Conservation (phyloP, 2,113 vertebrate species). For the Vicugna pacos region DNA sequence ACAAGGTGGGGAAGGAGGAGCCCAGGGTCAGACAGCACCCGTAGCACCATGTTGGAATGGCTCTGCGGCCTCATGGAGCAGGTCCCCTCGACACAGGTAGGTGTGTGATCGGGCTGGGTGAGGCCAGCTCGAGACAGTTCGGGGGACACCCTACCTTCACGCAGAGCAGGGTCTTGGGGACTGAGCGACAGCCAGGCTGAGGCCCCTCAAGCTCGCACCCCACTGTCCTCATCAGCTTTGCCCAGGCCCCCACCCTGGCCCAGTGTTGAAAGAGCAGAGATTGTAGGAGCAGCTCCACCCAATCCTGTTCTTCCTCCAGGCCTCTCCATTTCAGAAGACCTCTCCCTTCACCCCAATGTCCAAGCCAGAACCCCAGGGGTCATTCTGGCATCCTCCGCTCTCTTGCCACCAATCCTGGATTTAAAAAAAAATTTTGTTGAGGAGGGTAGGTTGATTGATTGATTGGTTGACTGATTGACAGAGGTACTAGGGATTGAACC, state of each 20-base stretch:
- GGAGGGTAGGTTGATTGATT: no score
- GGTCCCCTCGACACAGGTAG: neutral
- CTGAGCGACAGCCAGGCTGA: neutral
- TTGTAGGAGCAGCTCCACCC: neutral
- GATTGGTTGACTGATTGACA: no score
- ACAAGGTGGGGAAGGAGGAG: neutral
- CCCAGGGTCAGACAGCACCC: no score
- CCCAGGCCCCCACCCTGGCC: neutral
- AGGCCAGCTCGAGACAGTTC: neutral
- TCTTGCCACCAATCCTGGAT: no score
- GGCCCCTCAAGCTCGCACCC: neutral
- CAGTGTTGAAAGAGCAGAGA: neutral
- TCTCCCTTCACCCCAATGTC: accelerated
- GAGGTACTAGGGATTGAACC: no score
- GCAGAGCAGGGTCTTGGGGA: accelerated
- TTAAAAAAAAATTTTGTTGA: no score
- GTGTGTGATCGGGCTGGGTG: neutral
- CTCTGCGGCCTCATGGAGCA: neutral
- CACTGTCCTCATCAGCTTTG: neutral
- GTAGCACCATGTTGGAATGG: neutral
- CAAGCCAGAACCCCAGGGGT: neutral
- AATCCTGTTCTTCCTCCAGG: neutral
- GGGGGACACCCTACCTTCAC: accelerated
- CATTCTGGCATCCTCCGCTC: neutral
- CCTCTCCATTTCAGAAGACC: neutral